These are phyloP conservation scores for Pongo pygmaeus DNA, from an alignment of 2,113 vertebrate genomes.

Conservation along the genomic window DNA sequence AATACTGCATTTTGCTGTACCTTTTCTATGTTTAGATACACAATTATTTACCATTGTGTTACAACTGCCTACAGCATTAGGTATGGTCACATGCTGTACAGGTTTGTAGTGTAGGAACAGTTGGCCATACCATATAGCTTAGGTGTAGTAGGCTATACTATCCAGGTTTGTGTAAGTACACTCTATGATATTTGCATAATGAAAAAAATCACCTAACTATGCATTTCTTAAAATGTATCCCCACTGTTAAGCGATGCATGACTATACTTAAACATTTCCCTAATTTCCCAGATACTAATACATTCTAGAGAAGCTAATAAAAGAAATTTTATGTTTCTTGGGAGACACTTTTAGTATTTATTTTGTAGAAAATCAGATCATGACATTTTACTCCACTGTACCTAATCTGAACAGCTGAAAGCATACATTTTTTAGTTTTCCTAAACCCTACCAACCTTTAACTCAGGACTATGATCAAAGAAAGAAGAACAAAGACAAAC, in stretches of 20 bases:
- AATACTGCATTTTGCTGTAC: not conserved
- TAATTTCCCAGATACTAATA: not conserved
- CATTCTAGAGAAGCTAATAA: not conserved
- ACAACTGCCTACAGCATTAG: not conserved
- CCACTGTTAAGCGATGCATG: not conserved
- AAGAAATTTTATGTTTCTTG: constrained; percentile 8
- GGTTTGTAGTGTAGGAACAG: not conserved
- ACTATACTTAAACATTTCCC: not conserved
- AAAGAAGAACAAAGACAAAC: not conserved
- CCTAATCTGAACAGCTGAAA: not conserved
- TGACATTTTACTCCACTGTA: not conserved
- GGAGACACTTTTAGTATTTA: not conserved
- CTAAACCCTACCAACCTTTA: not conserved
- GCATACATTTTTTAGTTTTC: not conserved
- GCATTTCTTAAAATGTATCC: not conserved
- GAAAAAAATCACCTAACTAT: not conserved
- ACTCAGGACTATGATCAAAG: not conserved
- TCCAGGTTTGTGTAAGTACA: not conserved
- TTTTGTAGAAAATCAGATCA: constrained; percentile 2
- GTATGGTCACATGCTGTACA: not conserved
- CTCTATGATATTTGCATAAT: not conserved
- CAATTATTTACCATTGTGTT: not conserved
- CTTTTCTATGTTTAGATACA: not conserved
- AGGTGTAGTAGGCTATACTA: not conserved
- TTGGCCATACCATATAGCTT: not conserved